A percentile compares a stretch with the other conserved stretches of the same genome.
These are phyloP conservation scores for Brachionus rotundiformis DNA, from an alignment of 1,140 invertebrate genomes.

Conservation along the genomic window DNA sequence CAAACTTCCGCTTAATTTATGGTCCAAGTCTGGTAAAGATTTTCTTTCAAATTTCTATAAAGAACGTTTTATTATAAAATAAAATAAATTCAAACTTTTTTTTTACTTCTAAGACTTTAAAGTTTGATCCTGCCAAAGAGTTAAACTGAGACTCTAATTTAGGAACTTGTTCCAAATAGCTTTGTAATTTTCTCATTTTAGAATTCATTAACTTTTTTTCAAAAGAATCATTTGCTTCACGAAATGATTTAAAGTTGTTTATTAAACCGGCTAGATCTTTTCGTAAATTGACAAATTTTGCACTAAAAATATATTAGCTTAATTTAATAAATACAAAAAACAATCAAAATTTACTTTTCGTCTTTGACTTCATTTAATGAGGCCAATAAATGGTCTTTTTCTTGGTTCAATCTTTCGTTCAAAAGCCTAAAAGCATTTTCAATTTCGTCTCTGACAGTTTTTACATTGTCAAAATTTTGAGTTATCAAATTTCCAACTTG, in stretches of 20 bases:
- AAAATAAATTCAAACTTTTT: not conserved
- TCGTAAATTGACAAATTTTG: constrained; percentile 37
- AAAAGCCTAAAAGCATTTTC: constrained; percentile 7
- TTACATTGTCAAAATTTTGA: constrained; percentile 48
- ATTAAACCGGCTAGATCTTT: not conserved
- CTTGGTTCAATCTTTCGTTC: constrained; percentile 25
- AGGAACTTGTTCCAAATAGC: constrained; percentile 1
- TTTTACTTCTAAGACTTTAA: constrained; percentile 46
- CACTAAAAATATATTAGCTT: not conserved
- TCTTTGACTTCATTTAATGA: constrained; percentile 40
- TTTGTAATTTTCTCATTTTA: constrained; percentile 20
- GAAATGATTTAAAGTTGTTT: not conserved
- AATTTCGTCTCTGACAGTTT: constrained; percentile 1
- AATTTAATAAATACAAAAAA: not conserved
- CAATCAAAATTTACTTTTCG: constrained; percentile 16
- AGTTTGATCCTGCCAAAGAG: constrained; percentile 1
- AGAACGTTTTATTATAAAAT: too few relatives aligned
- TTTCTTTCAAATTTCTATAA: constrained; percentile 10
- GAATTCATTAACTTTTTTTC: constrained; percentile 40
- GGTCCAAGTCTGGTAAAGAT: not conserved
- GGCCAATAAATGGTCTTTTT: constrained; percentile 1
- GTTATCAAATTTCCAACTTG: constrained; percentile 1
- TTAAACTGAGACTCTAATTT: not conserved
- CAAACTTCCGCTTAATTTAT: not conserved
- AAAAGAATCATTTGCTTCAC: constrained; percentile 45